Evolutionary conservation across 2,888 invertebrate species (phyloP).

Genomic region (Diarsia mendica): DNA sequence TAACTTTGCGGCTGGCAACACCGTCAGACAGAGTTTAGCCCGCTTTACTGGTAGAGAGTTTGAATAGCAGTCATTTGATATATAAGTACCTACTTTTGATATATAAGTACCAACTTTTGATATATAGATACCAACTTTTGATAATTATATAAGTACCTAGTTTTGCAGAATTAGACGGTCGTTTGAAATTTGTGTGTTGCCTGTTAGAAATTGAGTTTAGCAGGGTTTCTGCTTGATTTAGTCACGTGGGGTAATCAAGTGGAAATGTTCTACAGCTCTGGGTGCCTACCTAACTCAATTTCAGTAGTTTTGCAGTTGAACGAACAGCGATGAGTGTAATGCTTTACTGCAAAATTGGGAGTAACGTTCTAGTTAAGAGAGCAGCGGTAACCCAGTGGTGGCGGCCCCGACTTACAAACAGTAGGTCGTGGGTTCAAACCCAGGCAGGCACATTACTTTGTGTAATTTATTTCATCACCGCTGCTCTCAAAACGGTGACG

Average conservation of each 20-base stretch:
- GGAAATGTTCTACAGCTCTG: background rate
- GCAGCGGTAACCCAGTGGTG: too few relatives aligned
- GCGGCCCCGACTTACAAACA: too few relatives aligned
- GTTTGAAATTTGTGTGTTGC: slow-evolving; percentile 22
- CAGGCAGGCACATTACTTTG: too few relatives aligned
- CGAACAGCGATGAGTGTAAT: background rate
- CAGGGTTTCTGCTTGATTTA: slow-evolving; percentile 14
- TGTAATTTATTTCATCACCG: too few relatives aligned
- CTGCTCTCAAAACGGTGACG: too few relatives aligned
- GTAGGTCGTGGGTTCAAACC: too few relatives aligned
- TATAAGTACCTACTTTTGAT: background rate
- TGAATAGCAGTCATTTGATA: slow-evolving; percentile 5
- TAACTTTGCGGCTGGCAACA: slow-evolving; percentile 30
- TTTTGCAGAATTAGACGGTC: slow-evolving; percentile 1
- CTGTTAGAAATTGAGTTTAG: slow-evolving; percentile 7
- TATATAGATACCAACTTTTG: too few relatives aligned
- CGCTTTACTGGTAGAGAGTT: slow-evolving; percentile 27
- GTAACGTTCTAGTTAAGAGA: background rate
- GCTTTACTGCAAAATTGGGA: background rate
- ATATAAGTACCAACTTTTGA: too few relatives aligned
- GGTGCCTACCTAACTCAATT: background rate
- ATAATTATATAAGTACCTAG: background rate
- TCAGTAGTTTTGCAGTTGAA: background rate
- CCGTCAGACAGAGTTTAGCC: slow-evolving; percentile 20
- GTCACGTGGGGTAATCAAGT: background rate